Evolutionary conservation across 2,113 vertebrate species (phyloP).

Genomic region (Percopsis transmontana): DNA sequence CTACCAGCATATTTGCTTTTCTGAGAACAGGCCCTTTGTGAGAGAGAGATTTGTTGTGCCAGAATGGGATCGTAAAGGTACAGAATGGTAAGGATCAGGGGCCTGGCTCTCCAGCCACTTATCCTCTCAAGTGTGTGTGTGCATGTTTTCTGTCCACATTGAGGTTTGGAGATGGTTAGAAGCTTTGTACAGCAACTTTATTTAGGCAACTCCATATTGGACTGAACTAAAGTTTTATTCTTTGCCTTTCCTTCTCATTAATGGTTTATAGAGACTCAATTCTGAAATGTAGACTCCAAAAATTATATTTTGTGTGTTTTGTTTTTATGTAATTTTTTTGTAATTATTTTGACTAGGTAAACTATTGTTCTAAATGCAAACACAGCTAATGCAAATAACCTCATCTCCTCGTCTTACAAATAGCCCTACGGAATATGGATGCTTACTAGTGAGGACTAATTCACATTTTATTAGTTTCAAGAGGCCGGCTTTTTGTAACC

Average conservation of each 20-base stretch:
- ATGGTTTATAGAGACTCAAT: slow-evolving; percentile 6
- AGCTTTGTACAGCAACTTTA: slow-evolving; percentile 12
- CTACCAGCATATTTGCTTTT: slow-evolving; percentile 57
- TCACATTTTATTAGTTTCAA: neutral
- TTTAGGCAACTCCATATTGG: slow-evolving; percentile 11
- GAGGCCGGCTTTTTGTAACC: neutral
- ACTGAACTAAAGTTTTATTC: slow-evolving; percentile 1
- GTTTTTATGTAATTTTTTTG: neutral
- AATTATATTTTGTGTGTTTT: neutral
- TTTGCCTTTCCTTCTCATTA: neutral
- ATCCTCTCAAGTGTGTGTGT: neutral
- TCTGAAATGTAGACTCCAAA: slow-evolving; percentile 8
- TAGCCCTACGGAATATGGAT: neutral
- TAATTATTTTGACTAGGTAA: slow-evolving; percentile 2
- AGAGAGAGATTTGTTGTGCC: slow-evolving; percentile 44
- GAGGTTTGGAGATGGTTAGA: slow-evolving; percentile 44
- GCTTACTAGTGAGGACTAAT: neutral
- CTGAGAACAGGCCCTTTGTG: slow-evolving; percentile 66
- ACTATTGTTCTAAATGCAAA: slow-evolving; percentile 1
- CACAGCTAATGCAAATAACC: neutral
- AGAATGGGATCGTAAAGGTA: slow-evolving; percentile 63
- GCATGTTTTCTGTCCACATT: slow-evolving; percentile 5
- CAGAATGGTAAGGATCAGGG: slow-evolving; percentile 46
- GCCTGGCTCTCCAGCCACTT: slow-evolving; percentile 24
- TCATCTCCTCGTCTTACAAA: slow-evolving; percentile 11